phyloP scores from a whole-genome alignment of 2,888 invertebrate genomes.

The Alloplasta piceator region DNA sequence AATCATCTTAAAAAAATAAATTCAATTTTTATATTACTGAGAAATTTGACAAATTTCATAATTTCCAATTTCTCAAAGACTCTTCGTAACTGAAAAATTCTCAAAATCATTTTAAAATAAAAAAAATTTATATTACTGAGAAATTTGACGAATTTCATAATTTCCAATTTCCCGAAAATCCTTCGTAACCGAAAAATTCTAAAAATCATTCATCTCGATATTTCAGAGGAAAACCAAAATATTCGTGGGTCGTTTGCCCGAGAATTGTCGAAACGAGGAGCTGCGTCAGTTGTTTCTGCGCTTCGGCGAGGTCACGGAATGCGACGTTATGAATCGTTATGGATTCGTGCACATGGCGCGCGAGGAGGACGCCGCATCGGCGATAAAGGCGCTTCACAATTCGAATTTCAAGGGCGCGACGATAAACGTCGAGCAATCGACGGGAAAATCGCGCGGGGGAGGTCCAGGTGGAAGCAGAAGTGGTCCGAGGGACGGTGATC shows the following conservation, averaged over 20 bases:
- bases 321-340: constrained; percentile 97
- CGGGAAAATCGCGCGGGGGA: constrained; percentile 89
- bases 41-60: no score
- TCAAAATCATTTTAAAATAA: not conserved
- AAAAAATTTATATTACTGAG: no score
- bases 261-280: constrained; percentile 93
- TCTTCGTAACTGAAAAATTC: not conserved
- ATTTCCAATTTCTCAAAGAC: no score
- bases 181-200: not conserved
- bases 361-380: constrained; percentile 91
- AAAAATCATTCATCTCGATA: not conserved
- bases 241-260: constrained; percentile 96
- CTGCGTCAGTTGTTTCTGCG: constrained; percentile 92
- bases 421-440: constrained; percentile 93
- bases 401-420: constrained; percentile 92
- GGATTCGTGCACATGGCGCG: constrained; percentile 97
- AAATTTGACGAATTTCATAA: no score
- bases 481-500: constrained; percentile 84
- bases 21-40: no score
- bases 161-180: no score
- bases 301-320: constrained; percentile 95
- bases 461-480: constrained; percentile 85
- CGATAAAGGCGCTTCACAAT: constrained; percentile 92
- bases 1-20: no score
- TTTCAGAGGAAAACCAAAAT: constrained; percentile 90